Evolutionary conservation across 1,140 invertebrate species (phyloP), one percentile per base, ranked within the genome.

Genomic region (Drosophila elegans): DNA sequence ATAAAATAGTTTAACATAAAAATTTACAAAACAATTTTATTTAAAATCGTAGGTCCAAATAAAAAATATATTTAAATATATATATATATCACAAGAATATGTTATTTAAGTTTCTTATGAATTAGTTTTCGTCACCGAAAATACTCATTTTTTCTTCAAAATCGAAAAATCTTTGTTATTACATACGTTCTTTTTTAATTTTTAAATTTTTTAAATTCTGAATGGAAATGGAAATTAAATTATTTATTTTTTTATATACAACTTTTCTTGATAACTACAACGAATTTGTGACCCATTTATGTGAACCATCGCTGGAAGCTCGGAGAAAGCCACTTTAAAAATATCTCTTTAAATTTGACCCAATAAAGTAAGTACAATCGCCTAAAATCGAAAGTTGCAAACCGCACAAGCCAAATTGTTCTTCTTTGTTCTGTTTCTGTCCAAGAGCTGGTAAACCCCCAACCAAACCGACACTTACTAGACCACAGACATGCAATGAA

Each of bases 341-440:
- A 48, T 27, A 41, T 62, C 34, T 53, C 13, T 25, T 57, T 75
- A 53, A 21, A 21, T 79, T 61, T 85, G 83, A 88, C 83, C 83
- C 67, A 88, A 62, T 80, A 83, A 77, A 39, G 42, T 25, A 71
- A 41, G 27, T 39, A 42, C 56, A 66, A 73, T 55, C 29, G 72
- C 7, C 45, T 78, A 88, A 88, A 88, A 88, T 88, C 84, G 83
- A 88, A 88, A 88, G 83, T 88, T 54, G 42, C 60, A 83, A 88
- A 88, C 83, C 83, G 32, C 83, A 86, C 57, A 57, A 42, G 16
- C 36, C 11, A 72, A 68, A 32, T 32, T 21, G 10, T 83, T 62
- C 59, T 59, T 57, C 54, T 51, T 59, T 73, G 67, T 60, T 72
- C 54, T 32, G 29, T 32, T 21, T 21, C 16, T 48, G 44, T n/a